Evolutionary conservation across 2,113 vertebrate species (phyloP).

Genomic region (Seriola rivoliana): DNA sequence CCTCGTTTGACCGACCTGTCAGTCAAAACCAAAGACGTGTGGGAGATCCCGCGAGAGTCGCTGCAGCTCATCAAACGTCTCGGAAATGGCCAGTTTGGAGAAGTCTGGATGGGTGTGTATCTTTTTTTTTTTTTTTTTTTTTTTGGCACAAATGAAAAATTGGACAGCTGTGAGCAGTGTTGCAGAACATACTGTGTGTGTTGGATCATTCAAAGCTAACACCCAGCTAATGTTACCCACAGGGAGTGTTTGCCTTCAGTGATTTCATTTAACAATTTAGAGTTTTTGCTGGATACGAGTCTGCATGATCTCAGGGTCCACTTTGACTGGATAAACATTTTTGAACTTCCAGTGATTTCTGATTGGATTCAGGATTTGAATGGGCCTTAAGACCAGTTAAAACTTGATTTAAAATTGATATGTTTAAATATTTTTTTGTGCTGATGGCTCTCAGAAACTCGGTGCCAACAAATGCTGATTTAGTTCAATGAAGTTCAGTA

Average conservation of each 20-base stretch:
- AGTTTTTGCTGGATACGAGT: not conserved
- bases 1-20: conserved; percentile 99
- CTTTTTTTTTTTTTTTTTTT: not conserved
- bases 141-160: conserved; percentile 9
- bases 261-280: conserved; percentile 12
- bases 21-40: conserved; percentile 99
- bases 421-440: not conserved
- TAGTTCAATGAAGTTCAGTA: conserved; percentile 4
- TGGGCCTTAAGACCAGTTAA: not conserved
- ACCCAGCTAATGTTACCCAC: conserved; percentile 20
- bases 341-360: not conserved
- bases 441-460: not conserved
- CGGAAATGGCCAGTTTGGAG: conserved; percentile 99
- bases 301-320: not conserved
- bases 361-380: not conserved
- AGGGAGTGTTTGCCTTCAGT: conserved; percentile 15
- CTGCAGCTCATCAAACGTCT: conserved; percentile 99
- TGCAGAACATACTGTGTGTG: conserved; percentile 47
- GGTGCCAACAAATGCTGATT: not conserved
- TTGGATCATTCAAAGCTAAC: conserved; percentile 32
- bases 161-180: conserved; percentile 49
- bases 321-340: not conserved
- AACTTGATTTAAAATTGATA: not conserved
- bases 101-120: conserved; percentile 99
- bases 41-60: conserved; percentile 99